Conservation (phyloP, 1,140 invertebrate genomes). For the Lepidurus couesii region DNA sequence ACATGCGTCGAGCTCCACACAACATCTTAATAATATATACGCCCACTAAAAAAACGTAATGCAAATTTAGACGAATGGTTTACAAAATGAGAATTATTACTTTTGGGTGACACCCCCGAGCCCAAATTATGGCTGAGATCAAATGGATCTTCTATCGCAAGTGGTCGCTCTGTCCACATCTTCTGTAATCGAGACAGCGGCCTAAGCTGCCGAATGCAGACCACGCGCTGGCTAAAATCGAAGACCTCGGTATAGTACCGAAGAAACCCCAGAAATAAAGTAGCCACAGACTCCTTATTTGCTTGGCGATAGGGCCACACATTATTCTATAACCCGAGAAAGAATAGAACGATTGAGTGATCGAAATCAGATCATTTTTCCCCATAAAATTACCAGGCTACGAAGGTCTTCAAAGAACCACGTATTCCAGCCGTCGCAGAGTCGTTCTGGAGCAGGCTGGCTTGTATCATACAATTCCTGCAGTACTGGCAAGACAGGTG, state of each 20-base stretch:
- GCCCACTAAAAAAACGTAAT: conserved; percentile 15
- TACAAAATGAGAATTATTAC: conserved; percentile 15
- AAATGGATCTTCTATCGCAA: conserved; percentile 62
- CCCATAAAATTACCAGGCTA: conserved; percentile 29
- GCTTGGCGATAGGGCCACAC: conserved; percentile 48
- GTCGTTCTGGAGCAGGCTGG: conserved; percentile 37
- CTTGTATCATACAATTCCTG: conserved; percentile 49
- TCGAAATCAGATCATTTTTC: conserved; percentile 28
- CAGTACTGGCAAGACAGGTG: conserved; percentile 57
- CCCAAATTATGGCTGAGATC: conserved; percentile 56
- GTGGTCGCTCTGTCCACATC: conserved; percentile 52
- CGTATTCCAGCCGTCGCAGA: conserved; percentile 50
- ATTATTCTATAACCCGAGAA: conserved; percentile 45
- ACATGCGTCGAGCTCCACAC: background rate
- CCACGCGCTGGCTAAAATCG: conserved; percentile 51
- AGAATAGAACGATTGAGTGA: conserved; percentile 39
- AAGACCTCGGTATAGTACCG: conserved; percentile 55
- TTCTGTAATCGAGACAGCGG: conserved; percentile 53
- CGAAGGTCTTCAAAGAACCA: conserved; percentile 46
- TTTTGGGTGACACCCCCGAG: conserved; percentile 47
- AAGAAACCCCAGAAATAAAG: conserved; percentile 54
- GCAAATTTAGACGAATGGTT: background rate
- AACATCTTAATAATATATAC: conserved; percentile 24
- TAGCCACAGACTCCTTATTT: conserved; percentile 49
- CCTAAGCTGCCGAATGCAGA: conserved; percentile 50